phyloP scores from a whole-genome alignment of 2,113 vertebrate genomes.

The Microtus oregoni region DNA sequence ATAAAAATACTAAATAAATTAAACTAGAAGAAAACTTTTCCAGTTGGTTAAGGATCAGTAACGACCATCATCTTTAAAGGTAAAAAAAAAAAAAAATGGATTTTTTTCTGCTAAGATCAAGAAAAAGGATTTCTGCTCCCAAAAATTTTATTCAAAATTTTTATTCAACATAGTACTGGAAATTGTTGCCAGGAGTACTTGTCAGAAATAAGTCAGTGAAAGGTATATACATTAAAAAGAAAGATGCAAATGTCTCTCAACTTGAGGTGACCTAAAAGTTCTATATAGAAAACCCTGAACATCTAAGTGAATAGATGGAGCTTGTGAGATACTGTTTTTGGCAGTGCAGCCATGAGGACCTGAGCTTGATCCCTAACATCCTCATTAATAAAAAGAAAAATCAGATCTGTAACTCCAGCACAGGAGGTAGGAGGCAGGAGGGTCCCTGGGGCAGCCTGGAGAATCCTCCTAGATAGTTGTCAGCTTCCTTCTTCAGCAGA shows the following conservation, averaged over 20 bases:
- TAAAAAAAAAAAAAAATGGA: background rate
- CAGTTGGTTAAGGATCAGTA: background rate
- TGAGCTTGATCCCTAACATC: background rate
- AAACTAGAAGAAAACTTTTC: background rate
- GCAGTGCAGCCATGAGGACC: background rate
- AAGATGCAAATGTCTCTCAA: background rate
- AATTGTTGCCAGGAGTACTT: background rate
- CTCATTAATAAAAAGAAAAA: background rate
- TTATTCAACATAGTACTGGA: background rate
- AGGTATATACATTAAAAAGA: background rate
- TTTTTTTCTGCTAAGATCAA: background rate
- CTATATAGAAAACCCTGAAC: background rate
- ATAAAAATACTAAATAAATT: background rate
- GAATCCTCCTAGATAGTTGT: background rate
- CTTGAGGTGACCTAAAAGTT: background rate
- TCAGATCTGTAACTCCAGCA: background rate
- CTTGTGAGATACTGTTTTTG: background rate
- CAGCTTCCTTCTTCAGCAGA: background rate
- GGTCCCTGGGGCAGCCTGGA: background rate
- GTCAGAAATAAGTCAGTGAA: slow-evolving; percentile 1
- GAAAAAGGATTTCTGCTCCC: background rate
- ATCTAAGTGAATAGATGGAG: background rate
- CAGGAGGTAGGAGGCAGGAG: background rate
- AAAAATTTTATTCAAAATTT: background rate
- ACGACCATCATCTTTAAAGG: background rate